phyloP scores from a whole-genome alignment of 2,113 vertebrate genomes.

The Xenus cinereus region DNA sequence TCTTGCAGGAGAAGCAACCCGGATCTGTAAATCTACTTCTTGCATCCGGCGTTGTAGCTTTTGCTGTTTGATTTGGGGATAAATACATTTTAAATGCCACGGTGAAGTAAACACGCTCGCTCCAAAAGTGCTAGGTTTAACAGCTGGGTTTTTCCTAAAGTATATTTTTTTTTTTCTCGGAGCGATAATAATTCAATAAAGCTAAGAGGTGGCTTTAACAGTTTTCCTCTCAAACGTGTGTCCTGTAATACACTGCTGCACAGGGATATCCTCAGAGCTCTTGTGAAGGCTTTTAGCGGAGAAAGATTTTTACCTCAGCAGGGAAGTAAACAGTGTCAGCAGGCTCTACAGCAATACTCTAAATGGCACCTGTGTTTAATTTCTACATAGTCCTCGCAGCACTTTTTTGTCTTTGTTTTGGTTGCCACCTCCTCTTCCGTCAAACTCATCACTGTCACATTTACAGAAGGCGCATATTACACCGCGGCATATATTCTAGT shows the following conservation, averaged over 20 bases:
- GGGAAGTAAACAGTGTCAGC: constrained; percentile 48
- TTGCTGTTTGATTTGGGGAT: constrained; percentile 18
- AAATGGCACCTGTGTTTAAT: constrained; percentile 39
- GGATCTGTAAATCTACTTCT: not conserved
- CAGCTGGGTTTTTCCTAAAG: constrained; percentile 12
- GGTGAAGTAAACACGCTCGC: not conserved
- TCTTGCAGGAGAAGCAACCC: not conserved
- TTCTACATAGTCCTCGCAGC: not conserved
- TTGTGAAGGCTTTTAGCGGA: constrained; percentile 21
- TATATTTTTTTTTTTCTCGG: not conserved
- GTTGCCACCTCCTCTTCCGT: constrained; percentile 26
- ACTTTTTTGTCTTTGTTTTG: constrained; percentile 23
- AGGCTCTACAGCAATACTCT: constrained; percentile 16
- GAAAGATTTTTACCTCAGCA: constrained; percentile 61
- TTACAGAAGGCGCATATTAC: not conserved
- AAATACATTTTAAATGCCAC: not conserved
- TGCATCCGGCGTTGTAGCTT: not conserved
- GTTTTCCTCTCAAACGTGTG: not conserved
- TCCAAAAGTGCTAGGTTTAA: not conserved
- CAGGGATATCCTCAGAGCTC: not conserved
- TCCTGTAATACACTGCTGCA: constrained; percentile 22
- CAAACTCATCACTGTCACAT: constrained; percentile 26
- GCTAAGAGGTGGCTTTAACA: constrained; percentile 23
- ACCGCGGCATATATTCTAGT: not conserved
- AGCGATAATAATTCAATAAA: constrained; percentile 64